phyloP scores from a whole-genome alignment of 2,888 invertebrate genomes.

The Ectemnius cavifrons region DNA sequence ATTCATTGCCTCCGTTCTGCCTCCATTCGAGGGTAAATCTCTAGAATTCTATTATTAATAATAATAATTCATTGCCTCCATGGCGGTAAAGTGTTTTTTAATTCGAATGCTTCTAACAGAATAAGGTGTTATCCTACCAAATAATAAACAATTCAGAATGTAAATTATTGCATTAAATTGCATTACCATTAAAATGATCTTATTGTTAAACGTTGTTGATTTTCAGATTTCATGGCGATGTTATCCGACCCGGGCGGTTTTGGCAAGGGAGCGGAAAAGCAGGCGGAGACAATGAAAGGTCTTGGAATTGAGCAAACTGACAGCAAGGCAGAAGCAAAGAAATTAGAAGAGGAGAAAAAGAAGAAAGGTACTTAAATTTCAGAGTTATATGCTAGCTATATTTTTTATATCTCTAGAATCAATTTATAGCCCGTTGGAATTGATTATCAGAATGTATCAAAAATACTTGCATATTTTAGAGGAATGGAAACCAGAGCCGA shows the following conservation, averaged over 20 bases:
- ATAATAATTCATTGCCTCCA: too few species aligned
- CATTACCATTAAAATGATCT: too few species aligned
- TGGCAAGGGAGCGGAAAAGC: conserved; percentile 82
- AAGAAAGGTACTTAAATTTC: conserved; percentile 67
- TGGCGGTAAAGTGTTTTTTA: too few species aligned
- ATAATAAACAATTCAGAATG: too few species aligned
- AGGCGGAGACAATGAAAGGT: conserved; percentile 83
- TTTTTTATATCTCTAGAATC: neutral
- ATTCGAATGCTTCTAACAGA: too few species aligned
- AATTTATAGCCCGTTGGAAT: neutral
- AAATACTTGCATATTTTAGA: conserved; percentile 50
- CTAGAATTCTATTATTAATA: neutral
- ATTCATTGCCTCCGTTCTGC: too few species aligned
- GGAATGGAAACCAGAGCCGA: conserved; percentile 74
- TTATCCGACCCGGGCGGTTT: conserved; percentile 95
- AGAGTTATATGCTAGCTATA: neutral
- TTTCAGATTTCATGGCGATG: conserved; percentile 96
- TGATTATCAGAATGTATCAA: neutral
- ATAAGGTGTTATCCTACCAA: too few species aligned
- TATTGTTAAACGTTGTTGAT: neutral
- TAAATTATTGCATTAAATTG: too few species aligned
- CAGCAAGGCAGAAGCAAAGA: conserved; percentile 73
- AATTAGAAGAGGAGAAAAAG: conserved; percentile 75
- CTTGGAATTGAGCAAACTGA: conserved; percentile 83
- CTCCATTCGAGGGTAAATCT: too few species aligned